phyloP scores from a whole-genome alignment of 2,888 invertebrate genomes.

The Chaetogeoica ovagalla region DNA sequence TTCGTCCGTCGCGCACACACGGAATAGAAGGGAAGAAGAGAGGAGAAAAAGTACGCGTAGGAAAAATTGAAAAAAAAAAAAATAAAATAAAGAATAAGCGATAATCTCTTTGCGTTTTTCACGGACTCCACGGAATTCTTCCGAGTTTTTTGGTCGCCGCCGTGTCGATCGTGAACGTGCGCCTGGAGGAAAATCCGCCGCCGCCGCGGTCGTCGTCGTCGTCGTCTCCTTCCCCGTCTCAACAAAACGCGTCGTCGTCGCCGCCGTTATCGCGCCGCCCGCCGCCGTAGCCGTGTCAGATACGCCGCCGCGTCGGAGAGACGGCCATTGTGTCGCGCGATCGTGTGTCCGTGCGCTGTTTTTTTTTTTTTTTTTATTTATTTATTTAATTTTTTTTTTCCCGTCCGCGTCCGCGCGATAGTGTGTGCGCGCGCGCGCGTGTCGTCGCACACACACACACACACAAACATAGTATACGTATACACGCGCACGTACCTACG shows the following conservation, averaged over 20 bases:
- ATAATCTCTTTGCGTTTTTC: too few species aligned
- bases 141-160: background rate
- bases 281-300: background rate
- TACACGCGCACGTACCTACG: background rate
- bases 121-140: too few species aligned
- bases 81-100: too few species aligned
- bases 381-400: conserved; percentile 1
- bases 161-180: background rate
- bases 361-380: conserved; percentile 4
- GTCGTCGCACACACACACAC: background rate
- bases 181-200: background rate
- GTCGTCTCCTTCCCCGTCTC: background rate
- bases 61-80: too few species aligned
- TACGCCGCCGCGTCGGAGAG: conserved; percentile 15
- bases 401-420: background rate
- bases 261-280: background rate
- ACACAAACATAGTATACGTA: background rate
- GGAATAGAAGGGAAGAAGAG: too few species aligned
- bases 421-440: conserved; percentile 32
- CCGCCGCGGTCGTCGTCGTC: background rate
- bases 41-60: too few species aligned
- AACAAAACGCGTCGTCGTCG: background rate
- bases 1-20: too few species aligned
- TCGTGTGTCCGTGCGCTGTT: conserved; percentile 25
- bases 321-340: conserved; percentile 33